These are phyloP conservation scores for Oligia strigilis DNA, from an alignment of 2,888 invertebrate genomes.

Conservation along the genomic window DNA sequence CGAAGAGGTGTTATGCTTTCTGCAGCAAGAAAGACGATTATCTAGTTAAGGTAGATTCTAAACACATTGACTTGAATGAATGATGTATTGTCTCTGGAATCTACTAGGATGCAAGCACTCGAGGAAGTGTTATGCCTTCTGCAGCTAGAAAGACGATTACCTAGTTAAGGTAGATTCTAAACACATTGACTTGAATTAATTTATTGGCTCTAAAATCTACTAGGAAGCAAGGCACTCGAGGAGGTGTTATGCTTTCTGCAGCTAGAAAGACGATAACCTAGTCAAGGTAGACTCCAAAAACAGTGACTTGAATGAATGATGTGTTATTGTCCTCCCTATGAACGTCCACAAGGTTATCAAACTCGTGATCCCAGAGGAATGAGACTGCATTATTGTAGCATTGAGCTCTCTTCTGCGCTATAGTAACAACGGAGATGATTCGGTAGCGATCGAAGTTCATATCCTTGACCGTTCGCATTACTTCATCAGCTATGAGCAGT, in stretches of 20 bases:
- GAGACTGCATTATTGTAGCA: slow-evolving; percentile 83
- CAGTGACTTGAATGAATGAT: slow-evolving; percentile 82
- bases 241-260: neutral
- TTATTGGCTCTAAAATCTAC: slow-evolving; percentile 52
- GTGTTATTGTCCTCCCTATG: slow-evolving; percentile 71
- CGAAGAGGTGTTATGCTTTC: neutral
- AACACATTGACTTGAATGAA: slow-evolving; percentile 84
- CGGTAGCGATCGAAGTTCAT: slow-evolving; percentile 82
- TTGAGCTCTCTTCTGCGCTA: slow-evolving; percentile 83
- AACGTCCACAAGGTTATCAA: slow-evolving; percentile 77
- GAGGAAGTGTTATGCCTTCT: too few relatives aligned
- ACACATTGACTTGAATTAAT: slow-evolving; percentile 11
- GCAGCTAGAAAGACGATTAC: too few relatives aligned
- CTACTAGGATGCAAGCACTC: too few relatives aligned
- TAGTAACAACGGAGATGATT: slow-evolving; percentile 78
- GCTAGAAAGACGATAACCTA: slow-evolving; percentile 53
- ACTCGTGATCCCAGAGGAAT: slow-evolving; percentile 83
- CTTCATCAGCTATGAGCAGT: slow-evolving; percentile 76
- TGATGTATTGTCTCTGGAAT: slow-evolving; percentile 18
- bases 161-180: too few relatives aligned
- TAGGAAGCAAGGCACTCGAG: neutral
- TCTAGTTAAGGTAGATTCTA: slow-evolving; percentile 80
- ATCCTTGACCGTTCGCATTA: slow-evolving; percentile 78
- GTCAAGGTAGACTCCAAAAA: slow-evolving; percentile 83
- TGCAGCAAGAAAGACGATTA: slow-evolving; percentile 19